Percentiles rank a stretch among this genome's conserved stretches.
These are phyloP conservation scores for Lerema accius DNA, from an alignment of 1,140 invertebrate species.

Conservation along the genomic window DNA sequence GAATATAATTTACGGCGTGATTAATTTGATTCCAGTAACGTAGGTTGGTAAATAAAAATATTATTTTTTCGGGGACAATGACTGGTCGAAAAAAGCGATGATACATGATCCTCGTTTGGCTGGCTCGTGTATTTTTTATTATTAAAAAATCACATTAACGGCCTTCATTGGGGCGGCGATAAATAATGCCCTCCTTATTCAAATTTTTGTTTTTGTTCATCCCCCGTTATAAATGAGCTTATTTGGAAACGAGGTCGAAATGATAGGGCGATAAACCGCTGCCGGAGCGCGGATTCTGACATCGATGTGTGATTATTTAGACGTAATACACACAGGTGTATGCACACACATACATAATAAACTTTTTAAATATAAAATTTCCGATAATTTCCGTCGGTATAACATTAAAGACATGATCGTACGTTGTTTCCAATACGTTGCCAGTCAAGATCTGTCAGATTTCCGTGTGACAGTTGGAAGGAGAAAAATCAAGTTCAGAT, in stretches of 20 bases:
- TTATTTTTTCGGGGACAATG: conserved; percentile 74
- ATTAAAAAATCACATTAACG: conserved; percentile 82
- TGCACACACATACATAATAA: no score
- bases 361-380: no score
- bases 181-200: conserved; percentile 82
- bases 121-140: conserved; percentile 77
- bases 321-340: no score
- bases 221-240: conserved; percentile 81
- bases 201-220: conserved; percentile 81
- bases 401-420: no score
- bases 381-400: no score
- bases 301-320: conserved; percentile 18
- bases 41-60: conserved; percentile 70
- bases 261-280: conserved; percentile 73
- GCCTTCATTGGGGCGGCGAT: conserved; percentile 80
- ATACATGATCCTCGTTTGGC: conserved; percentile 80
- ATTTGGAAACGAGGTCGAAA: conserved; percentile 74
- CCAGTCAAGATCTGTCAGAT: no score
- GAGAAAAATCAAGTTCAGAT: no score
- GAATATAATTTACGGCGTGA: conserved; percentile 54
- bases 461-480: no score
- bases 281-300: conserved; percentile 21
- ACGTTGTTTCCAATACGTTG: no score
- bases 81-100: conserved; percentile 78
- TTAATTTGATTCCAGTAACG: conserved; percentile 66